Base-by-base conservation (phyloP, 2,888 invertebrate species). In the Bugula neritina region DNA sequence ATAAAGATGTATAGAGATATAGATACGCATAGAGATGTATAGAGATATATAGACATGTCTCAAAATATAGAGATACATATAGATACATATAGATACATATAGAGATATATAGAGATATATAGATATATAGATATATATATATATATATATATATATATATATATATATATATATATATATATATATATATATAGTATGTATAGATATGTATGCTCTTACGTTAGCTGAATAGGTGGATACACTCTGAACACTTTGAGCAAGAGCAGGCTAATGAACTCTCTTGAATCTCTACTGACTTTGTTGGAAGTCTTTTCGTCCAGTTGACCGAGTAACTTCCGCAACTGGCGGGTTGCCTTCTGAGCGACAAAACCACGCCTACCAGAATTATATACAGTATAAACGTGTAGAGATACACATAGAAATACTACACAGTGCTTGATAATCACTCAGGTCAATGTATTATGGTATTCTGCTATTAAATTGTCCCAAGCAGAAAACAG, bases 291-390 rank as follows among this genome's bases (percentile, higher is more conserved):
- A n/a, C n/a, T n/a, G n/a, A n/a, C n/a, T n/a, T n/a, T n/a, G n/a
- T n/a, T n/a, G n/a, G n/a, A n/a, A n/a, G n/a, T n/a, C 88, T 94
- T 95, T 83, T 95, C 94, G 86, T 94, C 94, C 1, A 94, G 87
- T 78, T 91, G 89, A 82, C 95, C 94, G 72, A 98, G 87, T 73
- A 96, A 86, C 75, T 90, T 90, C 69, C 98, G 88, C 72, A 98
- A 87, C 83, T 92, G 92, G 94, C 97, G 93, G 54, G 98, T 94
- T 78, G 63, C 63, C 10, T 31, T 10, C 63, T 63, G 21, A 77
- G 93, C 89, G 58, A 97, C 97, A 86, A 92, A 98, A 77, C 92
- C 88, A 84, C 92, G 90, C 78, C 86, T 86, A 76, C 2, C 78
- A 80, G 54, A 5, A 54, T 43, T n/a, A n/a, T n/a, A n/a, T n/a